phyloP scores from a whole-genome alignment of 1,140 invertebrate genomes.

The Laupala kohalensis region DNA sequence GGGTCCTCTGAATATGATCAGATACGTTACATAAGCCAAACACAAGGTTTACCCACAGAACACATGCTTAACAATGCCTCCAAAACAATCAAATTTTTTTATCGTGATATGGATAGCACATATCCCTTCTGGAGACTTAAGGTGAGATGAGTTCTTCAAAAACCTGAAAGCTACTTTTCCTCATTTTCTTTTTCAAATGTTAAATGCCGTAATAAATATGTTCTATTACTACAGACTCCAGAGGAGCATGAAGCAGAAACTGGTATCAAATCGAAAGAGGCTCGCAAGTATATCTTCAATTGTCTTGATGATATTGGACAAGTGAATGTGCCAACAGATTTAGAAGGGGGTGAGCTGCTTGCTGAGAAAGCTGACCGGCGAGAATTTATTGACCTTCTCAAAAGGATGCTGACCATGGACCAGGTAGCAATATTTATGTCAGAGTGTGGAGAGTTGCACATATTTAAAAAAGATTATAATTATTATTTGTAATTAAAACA shows the following conservation, averaged over 20 bases:
- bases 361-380: conserved; percentile 91
- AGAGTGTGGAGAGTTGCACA: too few species aligned
- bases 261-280: conserved; percentile 97
- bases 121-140: conserved; percentile 97
- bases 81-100: conserved; percentile 98
- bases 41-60: conserved; percentile 89
- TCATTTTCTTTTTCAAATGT: neutral
- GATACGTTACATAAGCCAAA: conserved; percentile 84
- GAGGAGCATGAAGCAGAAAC: conserved; percentile 98
- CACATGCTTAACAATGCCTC: conserved; percentile 98
- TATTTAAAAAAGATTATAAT: too few species aligned
- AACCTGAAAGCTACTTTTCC: neutral
- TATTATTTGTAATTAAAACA: too few species aligned
- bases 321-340: conserved; percentile 92
- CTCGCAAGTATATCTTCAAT: conserved; percentile 98
- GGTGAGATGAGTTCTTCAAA: conserved; percentile 25
- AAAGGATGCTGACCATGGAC: conserved; percentile 95
- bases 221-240: conserved; percentile 51
- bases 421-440: conserved; percentile 57
- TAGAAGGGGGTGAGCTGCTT: conserved; percentile 86
- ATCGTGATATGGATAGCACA: conserved; percentile 87
- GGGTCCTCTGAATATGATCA: conserved; percentile 99
- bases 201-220: too few species aligned
- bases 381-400: conserved; percentile 93
- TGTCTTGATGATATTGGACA: conserved; percentile 97